Evolutionary conservation across 2,797 vertebrate genomes (phyloP).

Genomic region (Bovichtus diacanthus): DNA sequence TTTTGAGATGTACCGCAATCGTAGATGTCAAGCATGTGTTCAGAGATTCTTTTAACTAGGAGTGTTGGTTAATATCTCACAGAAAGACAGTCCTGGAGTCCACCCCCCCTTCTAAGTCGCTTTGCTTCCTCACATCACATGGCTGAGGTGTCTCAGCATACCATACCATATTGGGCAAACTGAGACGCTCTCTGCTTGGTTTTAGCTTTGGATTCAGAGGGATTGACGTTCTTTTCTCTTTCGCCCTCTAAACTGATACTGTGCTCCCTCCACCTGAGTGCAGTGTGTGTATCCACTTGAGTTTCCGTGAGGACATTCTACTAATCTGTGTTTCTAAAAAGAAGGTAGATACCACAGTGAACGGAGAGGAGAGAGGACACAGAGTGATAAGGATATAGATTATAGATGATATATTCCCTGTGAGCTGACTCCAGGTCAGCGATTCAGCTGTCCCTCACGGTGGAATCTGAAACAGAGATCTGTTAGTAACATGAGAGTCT

Average conservation of each 20-base stretch:
- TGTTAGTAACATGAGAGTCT: slow-evolving; percentile 74
- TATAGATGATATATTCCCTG: not conserved
- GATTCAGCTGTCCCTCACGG: slow-evolving; percentile 56
- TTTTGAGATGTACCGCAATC: slow-evolving; percentile 57
- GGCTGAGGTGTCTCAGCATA: slow-evolving; percentile 81
- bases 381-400: slow-evolving; percentile 19
- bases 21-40: slow-evolving; percentile 41
- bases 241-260: slow-evolving; percentile 25
- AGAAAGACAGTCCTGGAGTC: slow-evolving; percentile 43
- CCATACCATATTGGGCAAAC: slow-evolving; percentile 86
- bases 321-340: slow-evolving; percentile 4
- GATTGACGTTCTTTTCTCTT: slow-evolving; percentile 51
- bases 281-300: slow-evolving; percentile 7
- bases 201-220: slow-evolving; percentile 56
- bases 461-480: slow-evolving; percentile 68
- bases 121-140: slow-evolving; percentile 78
- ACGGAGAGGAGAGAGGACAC: not conserved
- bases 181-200: slow-evolving; percentile 46
- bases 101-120: slow-evolving; percentile 59
- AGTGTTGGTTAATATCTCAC: slow-evolving; percentile 57
- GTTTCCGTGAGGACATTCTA: slow-evolving; percentile 9
- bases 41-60: slow-evolving; percentile 34
- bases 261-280: slow-evolving; percentile 28
- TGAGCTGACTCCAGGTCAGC: slow-evolving; percentile 52
- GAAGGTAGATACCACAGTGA: not conserved